Evolutionary conservation across 2,888 invertebrate genomes (phyloP), one percentile per base, ranked within the genome.

Genomic region (Catocala sponsa): DNA sequence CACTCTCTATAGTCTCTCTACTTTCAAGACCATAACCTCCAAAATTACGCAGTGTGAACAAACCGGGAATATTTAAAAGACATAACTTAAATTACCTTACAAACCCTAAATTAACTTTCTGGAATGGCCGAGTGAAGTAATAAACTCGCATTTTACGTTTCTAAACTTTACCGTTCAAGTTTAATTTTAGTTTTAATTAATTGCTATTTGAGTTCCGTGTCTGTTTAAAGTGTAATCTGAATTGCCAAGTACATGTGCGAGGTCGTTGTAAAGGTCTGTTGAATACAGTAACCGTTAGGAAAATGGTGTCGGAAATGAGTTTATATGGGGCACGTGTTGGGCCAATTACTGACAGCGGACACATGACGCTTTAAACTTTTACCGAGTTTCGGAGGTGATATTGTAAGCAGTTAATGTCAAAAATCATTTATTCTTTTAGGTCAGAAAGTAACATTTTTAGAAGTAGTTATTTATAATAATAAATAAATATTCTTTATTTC

Each of bases 181-280:
- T 35, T 49, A 49, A 65, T 50, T 59, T 65, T 49, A 59, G 65
- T 65, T 71, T 48, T 55, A 68, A 70, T 65, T 55, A 66, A 62
- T 58, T 13, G 42, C 38, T 62, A 54, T 65, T 59, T 43, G 58
- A 60, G 58, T 74, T 59, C 12, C 46, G 33, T 59, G 54, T 59
- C 53, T 55, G 44, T 43, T 53, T 41, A 44, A 60, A 55, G 42
- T 68, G 68, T 70, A 52, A 60, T 58, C 42, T 43, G 55, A 32
- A 33, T 55, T 57, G 5, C 7, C 9, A 38, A 38, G 6, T 38
- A 38, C 54, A 51, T 15, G 35, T 15, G 25, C 53, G 52, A 42
- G n/a, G 57, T 55, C 7, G 25, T 38, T 38, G n/a, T 51, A 35
- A 54, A n/a, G 53, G 55, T n/a, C 41, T 12, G 50, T 44, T 44